Percentiles rank a stretch among this genome's conserved stretches.
These are phyloP conservation scores for Sanderia malayensis DNA, from an alignment of 30 jellyfish, hydroid and myxozoan species.

Conservation along the genomic window DNA sequence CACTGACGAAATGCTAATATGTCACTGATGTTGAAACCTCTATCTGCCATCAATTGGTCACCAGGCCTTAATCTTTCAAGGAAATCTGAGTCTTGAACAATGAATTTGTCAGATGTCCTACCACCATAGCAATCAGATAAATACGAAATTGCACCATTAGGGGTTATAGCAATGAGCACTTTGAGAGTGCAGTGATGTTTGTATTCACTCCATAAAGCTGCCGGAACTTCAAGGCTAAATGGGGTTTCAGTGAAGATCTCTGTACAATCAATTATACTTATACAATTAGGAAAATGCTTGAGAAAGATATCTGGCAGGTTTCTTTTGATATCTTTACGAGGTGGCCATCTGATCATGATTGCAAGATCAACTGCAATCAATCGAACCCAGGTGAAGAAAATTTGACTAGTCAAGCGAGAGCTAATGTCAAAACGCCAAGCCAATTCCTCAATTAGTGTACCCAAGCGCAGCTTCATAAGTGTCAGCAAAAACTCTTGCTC, in stretches of 20 bases:
- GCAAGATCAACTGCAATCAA: too few species aligned
- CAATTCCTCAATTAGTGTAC: conserved; percentile 1
- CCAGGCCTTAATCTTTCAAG: conserved; percentile 1
- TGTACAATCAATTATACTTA: conserved; percentile 12
- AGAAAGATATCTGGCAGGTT: conserved; percentile 5
- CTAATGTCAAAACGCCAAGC: conserved; percentile 13
- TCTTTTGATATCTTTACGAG: not conserved
- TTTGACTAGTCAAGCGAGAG: not conserved
- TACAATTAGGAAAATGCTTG: not conserved
- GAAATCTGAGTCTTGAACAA: too few species aligned
- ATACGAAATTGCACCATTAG: conserved; percentile 40
- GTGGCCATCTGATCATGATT: too few species aligned
- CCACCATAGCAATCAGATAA: conserved; percentile 31
- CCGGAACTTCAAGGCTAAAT: conserved; percentile 2
- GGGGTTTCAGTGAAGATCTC: conserved; percentile 20
- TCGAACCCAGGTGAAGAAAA: conserved; percentile 12
- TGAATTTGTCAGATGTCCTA: conserved; percentile 17
- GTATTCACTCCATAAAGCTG: conserved; percentile 14
- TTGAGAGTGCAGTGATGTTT: conserved; percentile 35
- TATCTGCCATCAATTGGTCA: conserved; percentile 33
- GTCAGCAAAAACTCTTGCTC: conserved; percentile 8
- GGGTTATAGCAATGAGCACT: conserved; percentile 14
- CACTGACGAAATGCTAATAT: too few species aligned
- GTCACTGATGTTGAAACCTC: conserved; percentile 19
- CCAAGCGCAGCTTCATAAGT: not conserved